Evolutionary conservation across 2,113 vertebrate species (phyloP).

Genomic region (Tauraco erythrolophus): DNA sequence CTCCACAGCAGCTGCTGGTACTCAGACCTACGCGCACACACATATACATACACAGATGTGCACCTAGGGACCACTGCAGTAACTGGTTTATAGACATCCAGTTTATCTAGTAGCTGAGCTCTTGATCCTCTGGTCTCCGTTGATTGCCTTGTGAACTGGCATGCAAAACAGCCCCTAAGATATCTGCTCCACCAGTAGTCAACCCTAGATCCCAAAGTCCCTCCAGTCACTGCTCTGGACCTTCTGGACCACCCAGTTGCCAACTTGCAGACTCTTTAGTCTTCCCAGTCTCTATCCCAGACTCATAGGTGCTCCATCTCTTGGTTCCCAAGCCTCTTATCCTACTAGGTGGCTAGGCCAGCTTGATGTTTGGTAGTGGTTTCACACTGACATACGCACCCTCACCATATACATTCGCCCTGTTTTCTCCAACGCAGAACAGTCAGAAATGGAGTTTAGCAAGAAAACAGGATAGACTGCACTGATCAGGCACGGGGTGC

Average conservation of each 20-base stretch:
- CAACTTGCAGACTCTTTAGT: not conserved
- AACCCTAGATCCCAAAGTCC: not conserved
- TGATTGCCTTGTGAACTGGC: not conserved
- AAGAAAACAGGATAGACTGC: not conserved
- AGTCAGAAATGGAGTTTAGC: not conserved
- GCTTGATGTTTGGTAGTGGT: not conserved
- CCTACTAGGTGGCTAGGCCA: not conserved
- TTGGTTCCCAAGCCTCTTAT: not conserved
- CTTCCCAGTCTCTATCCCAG: not conserved
- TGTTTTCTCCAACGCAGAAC: not conserved
- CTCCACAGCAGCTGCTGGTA: not conserved
- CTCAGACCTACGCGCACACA: not conserved
- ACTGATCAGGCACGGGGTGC: not conserved
- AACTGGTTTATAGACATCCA: not conserved
- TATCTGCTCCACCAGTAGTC: not conserved
- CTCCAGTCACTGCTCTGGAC: not conserved
- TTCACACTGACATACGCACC: not conserved
- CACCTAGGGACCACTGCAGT: not conserved
- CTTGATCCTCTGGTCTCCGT: not conserved
- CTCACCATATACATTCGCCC: not conserved
- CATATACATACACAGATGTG: rapidly evolving
- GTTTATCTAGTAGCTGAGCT: not conserved
- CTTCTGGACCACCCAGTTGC: rapidly evolving
- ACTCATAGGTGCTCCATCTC: not conserved
- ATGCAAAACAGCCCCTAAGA: not conserved